Conservation (phyloP, 2,797 vertebrate species). For the Podarcis siculus region DNA sequence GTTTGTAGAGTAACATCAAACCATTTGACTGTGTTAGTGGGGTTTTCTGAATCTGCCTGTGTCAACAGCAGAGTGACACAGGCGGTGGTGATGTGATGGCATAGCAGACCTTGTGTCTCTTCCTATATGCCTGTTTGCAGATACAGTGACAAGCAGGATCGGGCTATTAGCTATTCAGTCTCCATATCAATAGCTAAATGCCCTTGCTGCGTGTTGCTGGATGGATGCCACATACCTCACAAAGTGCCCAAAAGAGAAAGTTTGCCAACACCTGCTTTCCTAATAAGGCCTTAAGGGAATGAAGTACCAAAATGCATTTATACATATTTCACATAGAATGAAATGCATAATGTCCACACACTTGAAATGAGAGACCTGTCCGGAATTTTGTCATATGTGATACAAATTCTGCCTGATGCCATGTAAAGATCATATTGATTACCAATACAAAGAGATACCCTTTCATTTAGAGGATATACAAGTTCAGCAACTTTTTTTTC, state of each 20-base stretch:
- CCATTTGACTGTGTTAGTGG: neutral
- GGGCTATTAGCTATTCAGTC: neutral
- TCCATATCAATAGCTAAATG: neutral
- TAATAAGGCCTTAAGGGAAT: neutral
- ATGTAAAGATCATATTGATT: neutral
- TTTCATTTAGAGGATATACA: neutral
- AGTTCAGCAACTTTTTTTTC: too few species aligned
- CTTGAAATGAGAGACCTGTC: neutral
- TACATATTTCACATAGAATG: neutral
- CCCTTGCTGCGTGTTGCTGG: neutral
- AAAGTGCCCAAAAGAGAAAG: too few species aligned
- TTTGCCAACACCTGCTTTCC: neutral
- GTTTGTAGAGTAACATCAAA: neutral
- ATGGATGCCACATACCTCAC: neutral
- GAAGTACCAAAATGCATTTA: neutral
- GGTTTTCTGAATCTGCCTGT: neutral
- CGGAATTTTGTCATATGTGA: neutral
- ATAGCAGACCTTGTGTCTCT: neutral
- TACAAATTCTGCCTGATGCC: neutral
- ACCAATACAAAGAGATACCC: neutral
- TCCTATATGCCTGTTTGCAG: neutral
- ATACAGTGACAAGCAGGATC: neutral
- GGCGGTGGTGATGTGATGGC: neutral
- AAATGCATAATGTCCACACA: neutral
- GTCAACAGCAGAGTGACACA: neutral